A percentile compares a stretch with the other conserved stretches of the same genome.
Conservation (phyloP, 1,140 invertebrate genomes). For the Cardiocondyla obscurior region DNA sequence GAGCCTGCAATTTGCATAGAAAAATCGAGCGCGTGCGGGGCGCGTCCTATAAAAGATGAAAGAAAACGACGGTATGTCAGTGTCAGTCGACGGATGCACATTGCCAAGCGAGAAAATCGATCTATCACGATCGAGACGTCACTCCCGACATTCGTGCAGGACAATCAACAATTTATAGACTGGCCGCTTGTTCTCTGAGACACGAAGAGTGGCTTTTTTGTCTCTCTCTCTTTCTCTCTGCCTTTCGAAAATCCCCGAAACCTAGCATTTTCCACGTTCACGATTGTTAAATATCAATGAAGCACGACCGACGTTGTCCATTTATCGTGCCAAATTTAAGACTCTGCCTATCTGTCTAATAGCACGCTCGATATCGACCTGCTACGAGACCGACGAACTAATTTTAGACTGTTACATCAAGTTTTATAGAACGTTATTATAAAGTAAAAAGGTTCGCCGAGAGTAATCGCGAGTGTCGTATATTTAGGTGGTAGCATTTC, state of each 20-base stretch:
- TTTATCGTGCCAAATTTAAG: conserved; percentile 26
- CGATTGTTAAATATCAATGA: conserved; percentile 16
- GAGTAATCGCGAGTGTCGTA: neutral
- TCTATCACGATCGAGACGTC: conserved; percentile 51
- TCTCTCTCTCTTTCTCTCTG: no score
- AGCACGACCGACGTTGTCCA: neutral
- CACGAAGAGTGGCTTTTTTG: neutral
- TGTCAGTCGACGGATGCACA: conserved; percentile 23
- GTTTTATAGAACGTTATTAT: conserved; percentile 32
- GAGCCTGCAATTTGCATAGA: conserved; percentile 51
- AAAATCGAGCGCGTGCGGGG: conserved; percentile 38
- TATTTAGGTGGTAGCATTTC: neutral
- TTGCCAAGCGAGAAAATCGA: conserved; percentile 9
- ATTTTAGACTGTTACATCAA: conserved; percentile 21
- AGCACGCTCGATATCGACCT: conserved; percentile 27
- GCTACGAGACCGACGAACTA: neutral
- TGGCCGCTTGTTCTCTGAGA: neutral
- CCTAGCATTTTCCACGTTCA: neutral
- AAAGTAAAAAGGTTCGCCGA: conserved; percentile 14
- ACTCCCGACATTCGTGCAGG: conserved; percentile 16
- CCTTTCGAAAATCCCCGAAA: neutral
- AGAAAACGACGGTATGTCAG: conserved; percentile 43
- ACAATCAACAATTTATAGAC: conserved; percentile 36
- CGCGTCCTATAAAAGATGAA: conserved; percentile 49
- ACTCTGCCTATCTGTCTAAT: conserved; percentile 12